A percentile compares a stretch with the other conserved stretches of the same genome.
Evolutionary conservation across 2,113 vertebrate species (phyloP).

Genomic region (Triplophysa tibetana): DNA sequence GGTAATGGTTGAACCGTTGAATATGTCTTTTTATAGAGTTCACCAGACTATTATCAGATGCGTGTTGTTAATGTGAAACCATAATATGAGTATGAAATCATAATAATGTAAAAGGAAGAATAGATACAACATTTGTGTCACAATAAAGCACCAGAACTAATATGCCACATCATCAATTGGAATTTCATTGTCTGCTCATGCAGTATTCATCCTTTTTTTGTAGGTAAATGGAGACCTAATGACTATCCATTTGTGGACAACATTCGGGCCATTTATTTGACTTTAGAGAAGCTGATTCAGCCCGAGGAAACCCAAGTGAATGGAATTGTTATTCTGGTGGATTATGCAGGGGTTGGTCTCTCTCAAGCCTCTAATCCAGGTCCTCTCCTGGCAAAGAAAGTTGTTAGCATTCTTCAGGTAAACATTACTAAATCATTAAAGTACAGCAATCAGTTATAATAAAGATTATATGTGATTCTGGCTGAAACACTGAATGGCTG

Average conservation of each 20-base stretch:
- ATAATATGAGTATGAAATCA: background rate
- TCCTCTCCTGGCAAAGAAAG: slow-evolving; percentile 96
- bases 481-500: background rate
- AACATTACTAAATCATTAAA: slow-evolving; percentile 32
- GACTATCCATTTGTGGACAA: slow-evolving; percentile 96
- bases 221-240: slow-evolving; percentile 94
- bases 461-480: background rate
- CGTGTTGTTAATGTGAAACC: background rate
- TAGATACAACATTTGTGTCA: too few relatives aligned
- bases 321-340: slow-evolving; percentile 93
- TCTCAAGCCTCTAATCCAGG: slow-evolving; percentile 97
- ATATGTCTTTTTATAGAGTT: background rate
- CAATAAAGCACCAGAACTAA: too few relatives aligned
- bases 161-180: background rate
- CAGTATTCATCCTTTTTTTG: slow-evolving; percentile 8
- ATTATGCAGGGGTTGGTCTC: slow-evolving; percentile 96
- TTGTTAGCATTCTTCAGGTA: slow-evolving; percentile 98
- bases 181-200: background rate
- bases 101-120: background rate
- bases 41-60: background rate
- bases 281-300: slow-evolving; percentile 96
- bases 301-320: slow-evolving; percentile 98
- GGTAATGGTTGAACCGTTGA: slow-evolving; percentile 68
- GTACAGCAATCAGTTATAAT: background rate
- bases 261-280: slow-evolving; percentile 93